These are phyloP conservation scores for Gambusia yucatana DNA, from an alignment of 2,797 vertebrate genomes.

Conservation along the genomic window DNA sequence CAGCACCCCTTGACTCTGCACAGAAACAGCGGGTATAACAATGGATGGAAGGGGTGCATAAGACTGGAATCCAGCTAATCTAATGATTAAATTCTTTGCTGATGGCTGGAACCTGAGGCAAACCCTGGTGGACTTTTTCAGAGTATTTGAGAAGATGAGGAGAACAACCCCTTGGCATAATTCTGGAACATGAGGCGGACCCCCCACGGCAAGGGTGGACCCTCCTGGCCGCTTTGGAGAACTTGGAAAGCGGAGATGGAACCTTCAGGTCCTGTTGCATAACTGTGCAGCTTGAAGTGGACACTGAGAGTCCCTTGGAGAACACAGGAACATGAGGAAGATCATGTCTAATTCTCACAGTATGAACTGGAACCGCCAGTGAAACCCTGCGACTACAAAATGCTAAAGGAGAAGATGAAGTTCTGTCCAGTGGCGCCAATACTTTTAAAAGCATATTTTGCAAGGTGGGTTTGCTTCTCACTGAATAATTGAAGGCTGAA, in stretches of 20 bases:
- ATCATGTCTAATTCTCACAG: neutral
- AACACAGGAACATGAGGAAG: neutral
- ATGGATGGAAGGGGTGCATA: neutral
- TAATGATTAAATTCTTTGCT: neutral
- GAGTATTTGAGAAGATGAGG: neutral
- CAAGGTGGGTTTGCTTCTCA: neutral
- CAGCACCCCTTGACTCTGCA: too few species aligned
- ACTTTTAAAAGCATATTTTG: neutral
- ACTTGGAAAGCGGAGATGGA: neutral
- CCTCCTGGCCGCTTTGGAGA: neutral
- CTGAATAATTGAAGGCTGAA: neutral
- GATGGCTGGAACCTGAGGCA: neutral
- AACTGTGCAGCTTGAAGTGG: neutral
- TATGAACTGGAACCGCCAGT: neutral
- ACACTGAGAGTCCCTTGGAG: neutral
- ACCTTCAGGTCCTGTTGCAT: neutral
- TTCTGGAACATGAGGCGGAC: neutral
- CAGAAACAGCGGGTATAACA: neutral
- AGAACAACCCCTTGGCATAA: neutral
- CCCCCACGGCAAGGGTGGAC: neutral
- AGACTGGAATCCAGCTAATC: neutral
- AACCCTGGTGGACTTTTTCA: neutral
- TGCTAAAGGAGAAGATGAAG: neutral
- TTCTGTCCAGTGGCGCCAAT: neutral
- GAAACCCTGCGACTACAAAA: neutral